phyloP scores from a whole-genome alignment of 1,140 invertebrate species.

The Drosophila fuyamai region DNA sequence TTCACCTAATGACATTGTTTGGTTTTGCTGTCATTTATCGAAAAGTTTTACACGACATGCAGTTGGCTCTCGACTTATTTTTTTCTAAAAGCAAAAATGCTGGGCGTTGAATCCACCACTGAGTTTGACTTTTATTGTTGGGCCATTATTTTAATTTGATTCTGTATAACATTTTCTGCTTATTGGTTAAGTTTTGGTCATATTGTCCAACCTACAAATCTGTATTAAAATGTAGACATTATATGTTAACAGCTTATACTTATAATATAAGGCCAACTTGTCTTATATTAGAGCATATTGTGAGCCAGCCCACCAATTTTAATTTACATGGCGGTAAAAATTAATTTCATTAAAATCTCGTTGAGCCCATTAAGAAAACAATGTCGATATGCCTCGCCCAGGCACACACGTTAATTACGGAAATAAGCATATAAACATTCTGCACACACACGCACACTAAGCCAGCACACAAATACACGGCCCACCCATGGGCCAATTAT shows the following conservation, averaged over 20 bases:
- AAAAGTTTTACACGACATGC: slow-evolving; percentile 68
- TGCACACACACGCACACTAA: slow-evolving; percentile 23
- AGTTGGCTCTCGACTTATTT: slow-evolving; percentile 5
- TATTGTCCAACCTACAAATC: background rate
- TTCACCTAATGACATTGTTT: slow-evolving; percentile 75
- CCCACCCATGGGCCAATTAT: slow-evolving; percentile 61
- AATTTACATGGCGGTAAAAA: slow-evolving; percentile 54
- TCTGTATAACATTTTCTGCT: slow-evolving; percentile 13
- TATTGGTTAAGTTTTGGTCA: too few species aligned
- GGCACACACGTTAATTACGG: slow-evolving; percentile 41
- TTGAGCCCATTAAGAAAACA: slow-evolving; percentile 30
- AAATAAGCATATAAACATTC: slow-evolving; percentile 45
- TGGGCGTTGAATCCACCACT: slow-evolving; percentile 55
- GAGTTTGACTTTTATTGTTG: slow-evolving; percentile 1
- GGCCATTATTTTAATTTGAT: slow-evolving; percentile 71
- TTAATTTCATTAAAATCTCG: slow-evolving; percentile 70
- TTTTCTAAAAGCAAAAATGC: slow-evolving; percentile 36
- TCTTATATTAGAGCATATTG: background rate
- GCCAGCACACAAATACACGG: slow-evolving; percentile 11
- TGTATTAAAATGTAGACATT: background rate
- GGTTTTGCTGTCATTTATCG: slow-evolving; percentile 78
- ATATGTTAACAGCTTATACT: too few species aligned
- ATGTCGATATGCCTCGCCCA: slow-evolving; percentile 30
- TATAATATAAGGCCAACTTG: too few species aligned
- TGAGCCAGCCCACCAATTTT: background rate